Percentiles rank a stretch among this genome's conserved stretches.
Evolutionary conservation across 2,888 invertebrate genomes (phyloP).

Genomic region (Lasioglossum vierecki): DNA sequence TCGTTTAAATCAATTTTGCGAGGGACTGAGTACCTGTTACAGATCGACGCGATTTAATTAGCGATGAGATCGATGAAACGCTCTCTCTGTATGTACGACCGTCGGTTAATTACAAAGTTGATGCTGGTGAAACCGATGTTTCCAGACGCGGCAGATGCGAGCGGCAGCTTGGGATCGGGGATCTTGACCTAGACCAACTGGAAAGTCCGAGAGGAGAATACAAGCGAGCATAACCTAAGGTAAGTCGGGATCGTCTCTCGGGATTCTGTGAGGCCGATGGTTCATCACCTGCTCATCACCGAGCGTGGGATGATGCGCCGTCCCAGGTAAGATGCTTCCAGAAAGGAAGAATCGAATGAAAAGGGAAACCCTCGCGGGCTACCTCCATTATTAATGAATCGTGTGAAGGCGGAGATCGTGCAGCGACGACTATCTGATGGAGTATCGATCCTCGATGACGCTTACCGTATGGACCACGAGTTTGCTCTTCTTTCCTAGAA

Average conservation of each 20-base stretch:
- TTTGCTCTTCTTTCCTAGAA: slow-evolving; percentile 1
- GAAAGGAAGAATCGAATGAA: slow-evolving; percentile 65
- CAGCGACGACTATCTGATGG: slow-evolving; percentile 60
- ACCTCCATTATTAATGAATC: slow-evolving; percentile 74
- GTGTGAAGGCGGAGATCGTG: slow-evolving; percentile 71
- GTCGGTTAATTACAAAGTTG: slow-evolving; percentile 8
- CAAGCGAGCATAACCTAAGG: slow-evolving; percentile 53
- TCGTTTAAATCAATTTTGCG: slow-evolving; percentile 35
- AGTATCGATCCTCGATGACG: slow-evolving; percentile 58
- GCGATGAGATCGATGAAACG: not conserved
- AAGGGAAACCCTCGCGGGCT: slow-evolving; percentile 59
- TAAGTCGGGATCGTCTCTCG: slow-evolving; percentile 32
- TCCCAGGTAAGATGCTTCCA: slow-evolving; percentile 63
- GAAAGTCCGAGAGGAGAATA: slow-evolving; percentile 34
- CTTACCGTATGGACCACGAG: slow-evolving; percentile 41
- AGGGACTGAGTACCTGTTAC: not conserved
- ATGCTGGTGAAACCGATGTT: not conserved
- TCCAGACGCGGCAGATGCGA: slow-evolving; percentile 57
- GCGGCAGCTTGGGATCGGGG: slow-evolving; percentile 48
- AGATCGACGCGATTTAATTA: slow-evolving; percentile 26
- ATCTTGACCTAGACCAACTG: slow-evolving; percentile 68
- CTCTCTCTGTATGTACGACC: too few relatives aligned
- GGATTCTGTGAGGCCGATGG: slow-evolving; percentile 27
- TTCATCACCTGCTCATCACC: slow-evolving; percentile 77
- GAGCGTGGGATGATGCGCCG: slow-evolving; percentile 73